Percentiles rank a stretch among this genome's conserved stretches.
These are phyloP conservation scores for Onychostoma macrolepis DNA, from an alignment of 2,113 vertebrate genomes.

Conservation along the genomic window DNA sequence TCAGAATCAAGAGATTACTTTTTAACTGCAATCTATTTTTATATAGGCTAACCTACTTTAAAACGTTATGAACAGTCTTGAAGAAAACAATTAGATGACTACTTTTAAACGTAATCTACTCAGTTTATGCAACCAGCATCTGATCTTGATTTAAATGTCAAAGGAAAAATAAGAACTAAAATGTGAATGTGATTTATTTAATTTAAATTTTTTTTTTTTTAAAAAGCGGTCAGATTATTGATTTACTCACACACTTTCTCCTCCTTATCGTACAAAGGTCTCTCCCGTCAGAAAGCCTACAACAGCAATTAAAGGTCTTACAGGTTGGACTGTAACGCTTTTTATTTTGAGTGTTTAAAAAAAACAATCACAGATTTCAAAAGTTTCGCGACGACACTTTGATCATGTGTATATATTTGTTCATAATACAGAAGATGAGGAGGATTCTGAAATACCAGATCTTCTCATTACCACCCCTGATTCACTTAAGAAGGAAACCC, in stretches of 20 bases:
- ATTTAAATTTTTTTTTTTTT: too few relatives aligned
- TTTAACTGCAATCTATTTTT: too few relatives aligned
- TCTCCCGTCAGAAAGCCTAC: not conserved
- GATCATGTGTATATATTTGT: not conserved
- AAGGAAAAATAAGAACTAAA: not conserved
- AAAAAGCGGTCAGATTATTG: not conserved
- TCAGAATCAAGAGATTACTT: not conserved
- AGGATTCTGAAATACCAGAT: not conserved
- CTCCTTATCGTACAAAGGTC: not conserved
- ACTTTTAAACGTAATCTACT: not conserved
- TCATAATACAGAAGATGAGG: not conserved
- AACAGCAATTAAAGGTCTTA: not conserved
- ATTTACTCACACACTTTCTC: not conserved
- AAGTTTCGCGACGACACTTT: too few relatives aligned
- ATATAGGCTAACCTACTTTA: too few relatives aligned
- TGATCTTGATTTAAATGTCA: not conserved
- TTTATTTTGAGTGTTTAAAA: not conserved
- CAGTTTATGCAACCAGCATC: too few relatives aligned
- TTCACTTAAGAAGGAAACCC: conserved; percentile 38
- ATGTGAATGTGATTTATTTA: not conserved
- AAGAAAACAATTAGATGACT: too few relatives aligned
- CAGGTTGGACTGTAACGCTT: not conserved
- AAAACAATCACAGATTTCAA: not conserved
- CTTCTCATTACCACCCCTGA: conserved; percentile 23
- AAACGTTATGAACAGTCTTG: not conserved